Percentiles rank a stretch among this genome's conserved stretches.
Evolutionary conservation across 1,140 invertebrate genomes (phyloP).

Genomic region (Ctenoplectra terminalis): DNA sequence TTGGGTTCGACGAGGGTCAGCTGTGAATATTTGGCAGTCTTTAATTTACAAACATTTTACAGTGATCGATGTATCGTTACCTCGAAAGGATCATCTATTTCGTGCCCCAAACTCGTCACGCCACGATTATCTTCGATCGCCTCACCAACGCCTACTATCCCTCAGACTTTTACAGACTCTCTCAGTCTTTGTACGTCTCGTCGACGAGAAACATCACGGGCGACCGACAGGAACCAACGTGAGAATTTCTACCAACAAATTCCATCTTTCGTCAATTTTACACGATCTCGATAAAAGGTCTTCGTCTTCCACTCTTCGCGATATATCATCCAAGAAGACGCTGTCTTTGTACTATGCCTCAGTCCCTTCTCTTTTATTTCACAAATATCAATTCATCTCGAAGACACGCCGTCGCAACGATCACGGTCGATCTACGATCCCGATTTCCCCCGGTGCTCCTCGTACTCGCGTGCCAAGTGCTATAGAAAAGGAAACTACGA

Average conservation of each 20-base stretch:
- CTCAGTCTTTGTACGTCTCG: conserved; percentile 13
- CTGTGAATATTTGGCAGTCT: conserved; percentile 48
- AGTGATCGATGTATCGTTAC: neutral
- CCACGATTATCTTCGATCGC: neutral
- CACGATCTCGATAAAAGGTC: neutral
- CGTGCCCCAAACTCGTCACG: neutral
- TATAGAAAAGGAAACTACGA: neutral
- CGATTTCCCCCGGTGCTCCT: neutral
- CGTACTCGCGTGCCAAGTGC: no score
- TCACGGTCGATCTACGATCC: neutral
- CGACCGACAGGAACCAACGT: neutral
- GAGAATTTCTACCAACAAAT: neutral
- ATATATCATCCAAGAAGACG: neutral
- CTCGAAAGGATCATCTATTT: neutral
- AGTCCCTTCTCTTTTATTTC: neutral
- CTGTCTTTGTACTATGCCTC: conserved; percentile 36
- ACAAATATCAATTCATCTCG: neutral
- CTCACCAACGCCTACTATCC: neutral
- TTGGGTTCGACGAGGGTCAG: neutral
- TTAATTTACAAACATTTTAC: conserved; percentile 15
- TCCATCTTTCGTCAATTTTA: neutral
- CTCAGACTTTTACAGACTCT: neutral
- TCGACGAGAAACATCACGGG: neutral
- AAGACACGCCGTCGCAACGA: neutral
- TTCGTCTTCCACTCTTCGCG: neutral